Conservation (phyloP, 2,888 invertebrate genomes). For the Epirrhoe alternata region DNA sequence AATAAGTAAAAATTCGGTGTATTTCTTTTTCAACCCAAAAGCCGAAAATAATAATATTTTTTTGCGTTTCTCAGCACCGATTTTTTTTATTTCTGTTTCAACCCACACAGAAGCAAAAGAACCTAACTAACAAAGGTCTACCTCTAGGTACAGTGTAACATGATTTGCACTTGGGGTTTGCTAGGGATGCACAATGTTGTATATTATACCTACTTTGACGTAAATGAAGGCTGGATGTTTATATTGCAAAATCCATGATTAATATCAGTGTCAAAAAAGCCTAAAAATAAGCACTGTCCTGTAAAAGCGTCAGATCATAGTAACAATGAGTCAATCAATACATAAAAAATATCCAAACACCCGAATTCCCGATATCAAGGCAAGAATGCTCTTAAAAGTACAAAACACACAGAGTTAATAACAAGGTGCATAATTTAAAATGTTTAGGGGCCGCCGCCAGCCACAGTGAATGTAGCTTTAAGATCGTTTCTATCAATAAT, state of each 20-base stretch:
- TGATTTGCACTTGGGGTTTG: too few species aligned
- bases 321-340: background rate
- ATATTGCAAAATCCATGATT: background rate
- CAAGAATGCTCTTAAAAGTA: conserved; percentile 34
- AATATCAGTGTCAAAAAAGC: background rate
- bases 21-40: too few species aligned
- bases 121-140: too few species aligned
- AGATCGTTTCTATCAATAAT: conserved; percentile 19
- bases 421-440: conserved; percentile 70
- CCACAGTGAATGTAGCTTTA: conserved; percentile 51
- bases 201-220: too few species aligned
- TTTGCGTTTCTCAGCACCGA: too few species aligned
- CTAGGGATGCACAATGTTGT: too few species aligned
- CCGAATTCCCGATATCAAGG: conserved; percentile 9
- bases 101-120: too few species aligned
- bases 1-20: too few species aligned
- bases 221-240: too few species aligned
- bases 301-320: background rate
- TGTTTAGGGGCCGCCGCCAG: conserved; percentile 76
- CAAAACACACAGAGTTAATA: conserved; percentile 66
- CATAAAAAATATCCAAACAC: background rate
- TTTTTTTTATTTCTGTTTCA: too few species aligned
- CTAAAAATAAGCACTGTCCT: background rate
- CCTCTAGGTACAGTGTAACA: too few species aligned
- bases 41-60: too few species aligned